These are phyloP conservation scores for Drosophila affinis DNA, from an alignment of 2,888 invertebrate species.

Conservation along the genomic window DNA sequence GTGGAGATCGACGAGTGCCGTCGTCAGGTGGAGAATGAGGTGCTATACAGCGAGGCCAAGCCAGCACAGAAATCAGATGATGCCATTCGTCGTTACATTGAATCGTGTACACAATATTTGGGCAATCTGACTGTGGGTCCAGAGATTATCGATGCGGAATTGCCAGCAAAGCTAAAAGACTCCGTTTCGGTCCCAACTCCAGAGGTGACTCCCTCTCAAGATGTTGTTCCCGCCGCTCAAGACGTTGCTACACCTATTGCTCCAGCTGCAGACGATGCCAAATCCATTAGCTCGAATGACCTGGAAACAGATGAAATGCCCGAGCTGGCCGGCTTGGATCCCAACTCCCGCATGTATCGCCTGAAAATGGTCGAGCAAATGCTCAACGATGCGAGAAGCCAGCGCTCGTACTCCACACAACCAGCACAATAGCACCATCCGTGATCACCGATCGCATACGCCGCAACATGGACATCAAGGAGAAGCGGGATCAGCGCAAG, in stretches of 20 bases:
- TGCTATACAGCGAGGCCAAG: conserved; percentile 84
- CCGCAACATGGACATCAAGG: conserved; percentile 87
- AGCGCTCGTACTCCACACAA: conserved; percentile 87
- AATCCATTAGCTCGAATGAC: conserved; percentile 79
- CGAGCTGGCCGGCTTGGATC: conserved; percentile 83
- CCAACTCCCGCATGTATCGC: conserved; percentile 86
- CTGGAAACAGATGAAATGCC: conserved; percentile 80
- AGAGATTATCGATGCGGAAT: conserved; percentile 52
- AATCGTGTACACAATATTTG: conserved; percentile 82
- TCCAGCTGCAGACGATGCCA: conserved; percentile 12
- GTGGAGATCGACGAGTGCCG: conserved; percentile 81
- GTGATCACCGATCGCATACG: conserved; percentile 90
- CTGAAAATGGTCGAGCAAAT: conserved; percentile 86
- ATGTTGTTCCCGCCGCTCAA: background rate
- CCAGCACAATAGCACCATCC: conserved; percentile 93
- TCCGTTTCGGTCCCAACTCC: background rate
- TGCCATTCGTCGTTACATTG: conserved; percentile 82
- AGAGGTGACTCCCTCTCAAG: conserved; percentile 19
- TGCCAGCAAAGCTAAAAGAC: conserved; percentile 17
- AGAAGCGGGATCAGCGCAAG: conserved; percentile 87
- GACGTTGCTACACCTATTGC: background rate
- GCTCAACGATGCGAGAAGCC: conserved; percentile 85
- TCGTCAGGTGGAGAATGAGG: conserved; percentile 82
- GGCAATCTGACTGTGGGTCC: conserved; percentile 68
- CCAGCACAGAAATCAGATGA: conserved; percentile 83